Evolutionary conservation across 2,888 invertebrate genomes (phyloP), one percentile per base, ranked within the genome.

Genomic region (Anthoptus insignis): DNA sequence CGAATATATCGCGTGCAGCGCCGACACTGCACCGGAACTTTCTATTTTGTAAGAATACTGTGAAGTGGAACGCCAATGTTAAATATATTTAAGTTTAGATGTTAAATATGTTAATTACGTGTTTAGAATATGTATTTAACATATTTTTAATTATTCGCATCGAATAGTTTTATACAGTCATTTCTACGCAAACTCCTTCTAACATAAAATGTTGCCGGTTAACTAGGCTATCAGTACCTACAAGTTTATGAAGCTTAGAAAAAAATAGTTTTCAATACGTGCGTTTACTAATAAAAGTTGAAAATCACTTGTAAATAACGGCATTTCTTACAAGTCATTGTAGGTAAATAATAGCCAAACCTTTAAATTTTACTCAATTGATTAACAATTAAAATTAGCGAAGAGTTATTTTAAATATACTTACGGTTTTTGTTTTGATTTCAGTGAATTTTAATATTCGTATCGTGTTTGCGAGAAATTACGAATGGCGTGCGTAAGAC

Each of bases 401-500:
- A 11, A 29, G 11, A 32, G 4, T n/a, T 24, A 34, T 21, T 29
- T 29, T 29, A 29, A 29, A 50, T 47, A 3, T 60, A 60, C 59
- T 60, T 52, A 60, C 59, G 21, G 13, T 42, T 60, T 60, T 42
- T 19, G 19, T 29, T 47, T 32, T 0, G 14, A 14, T 32, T 29
- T 27, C 22, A 32, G 7, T 3, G 21, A 7, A 13, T 32, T 45
- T 27, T 27, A 27, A 7, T 27, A 27, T 27, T 27, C 7, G 27
- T 27, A 27, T 27, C 27, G 27, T 27, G 7, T 7, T n/a, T n/a
- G n/a, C n/a, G n/a, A n/a, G n/a, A n/a, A n/a, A n/a, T n/a, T n/a
- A n/a, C n/a, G 42, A 19, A 34, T 68, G 76, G 80, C 89, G 88
- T 6, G 19, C 42, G 42, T 39, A 8, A 11, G 5, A 79, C 78